Evolutionary conservation across 2,113 vertebrate genomes (phyloP).

Genomic region (Varanus salvator): DNA sequence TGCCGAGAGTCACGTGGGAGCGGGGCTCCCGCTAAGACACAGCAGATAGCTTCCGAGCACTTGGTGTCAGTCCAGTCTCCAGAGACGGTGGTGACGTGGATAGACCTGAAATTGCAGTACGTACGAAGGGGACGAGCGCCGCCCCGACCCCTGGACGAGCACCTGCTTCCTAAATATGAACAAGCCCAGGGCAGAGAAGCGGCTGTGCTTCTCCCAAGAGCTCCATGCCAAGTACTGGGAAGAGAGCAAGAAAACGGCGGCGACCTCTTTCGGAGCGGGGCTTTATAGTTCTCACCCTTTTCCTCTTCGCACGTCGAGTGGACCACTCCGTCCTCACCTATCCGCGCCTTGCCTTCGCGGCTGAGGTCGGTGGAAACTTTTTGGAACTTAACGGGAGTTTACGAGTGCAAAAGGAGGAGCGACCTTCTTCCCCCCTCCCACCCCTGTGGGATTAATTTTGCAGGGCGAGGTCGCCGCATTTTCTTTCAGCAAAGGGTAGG

Average conservation of each 20-base stretch:
- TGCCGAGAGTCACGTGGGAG: slow-evolving; percentile 45
- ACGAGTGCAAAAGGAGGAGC: neutral
- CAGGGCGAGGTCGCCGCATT: neutral
- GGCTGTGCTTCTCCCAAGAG: slow-evolving; percentile 1
- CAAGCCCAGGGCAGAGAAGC: slow-evolving; percentile 12
- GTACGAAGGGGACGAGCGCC: neutral
- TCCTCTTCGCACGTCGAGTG: slow-evolving; percentile 10
- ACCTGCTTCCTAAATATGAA: neutral
- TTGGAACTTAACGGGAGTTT: slow-evolving; percentile 2
- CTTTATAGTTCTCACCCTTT: neutral
- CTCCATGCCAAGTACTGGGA: slow-evolving; percentile 47
- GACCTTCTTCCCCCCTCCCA: neutral
- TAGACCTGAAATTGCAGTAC: neutral
- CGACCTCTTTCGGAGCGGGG: slow-evolving; percentile 3
- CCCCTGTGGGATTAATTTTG: neutral
- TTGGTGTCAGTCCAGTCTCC: neutral
- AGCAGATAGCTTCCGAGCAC: neutral
- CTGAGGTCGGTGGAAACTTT: neutral
- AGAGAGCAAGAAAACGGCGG: neutral
- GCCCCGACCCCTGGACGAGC: neutral
- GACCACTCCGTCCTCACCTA: neutral
- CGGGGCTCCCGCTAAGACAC: slow-evolving; percentile 14
- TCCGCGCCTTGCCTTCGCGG: slow-evolving; percentile 21
- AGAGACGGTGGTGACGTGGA: neutral
- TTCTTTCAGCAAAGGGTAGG: neutral